Evolutionary conservation across 2,113 vertebrate genomes (phyloP), one percentile per base, ranked within the genome.

Genomic region (Poecile atricapillus): DNA sequence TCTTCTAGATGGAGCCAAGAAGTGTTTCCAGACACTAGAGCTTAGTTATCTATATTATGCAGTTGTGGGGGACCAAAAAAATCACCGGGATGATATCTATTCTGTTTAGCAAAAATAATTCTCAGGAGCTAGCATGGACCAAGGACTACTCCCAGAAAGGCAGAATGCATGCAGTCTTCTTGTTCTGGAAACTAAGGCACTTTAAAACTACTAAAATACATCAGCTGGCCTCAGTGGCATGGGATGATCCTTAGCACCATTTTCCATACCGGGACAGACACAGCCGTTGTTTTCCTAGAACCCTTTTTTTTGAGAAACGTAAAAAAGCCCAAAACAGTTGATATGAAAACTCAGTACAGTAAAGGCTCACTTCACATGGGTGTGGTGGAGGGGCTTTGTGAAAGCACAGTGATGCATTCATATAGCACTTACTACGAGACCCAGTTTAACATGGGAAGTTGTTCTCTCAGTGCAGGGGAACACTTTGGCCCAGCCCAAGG

Each of bases 1-100:
- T 55, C 76, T 89, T 58, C 47, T 37, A 89, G 60, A 56, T 49
- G 82, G 55, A 95, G 88, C 60, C 83, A 97, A 85, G 69, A 91
- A 93, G 83, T n/a, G 47, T 49, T 89, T 93, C 52, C 83, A 87
- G 89, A 67, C 73, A 49, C 43, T 59, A 73, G 25, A 86, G 87
- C 79, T 83, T 90, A 59, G 86, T 90, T 93, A 93, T 86, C 92
- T 89, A 2, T 67, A 83, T 81, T 60, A 81, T 64, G 87, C 93
- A 94, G 89, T 71, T 83, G 89, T 55, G 14, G 24, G 22, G 24
- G 27, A 3, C 4, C 1, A 14, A 59, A 52, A 53, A 52, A 87
- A 56, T 50, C 71, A 80, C 37, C 2, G 7, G 39, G 55, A 83
- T 68, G 21, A 39, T 25, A 88, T 49, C 55, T 31, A 47, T 20